Evolutionary conservation across 37 sponge, comb jelly and placozoan genomes (phyloP).

Genomic region (Axinella damicornis): DNA sequence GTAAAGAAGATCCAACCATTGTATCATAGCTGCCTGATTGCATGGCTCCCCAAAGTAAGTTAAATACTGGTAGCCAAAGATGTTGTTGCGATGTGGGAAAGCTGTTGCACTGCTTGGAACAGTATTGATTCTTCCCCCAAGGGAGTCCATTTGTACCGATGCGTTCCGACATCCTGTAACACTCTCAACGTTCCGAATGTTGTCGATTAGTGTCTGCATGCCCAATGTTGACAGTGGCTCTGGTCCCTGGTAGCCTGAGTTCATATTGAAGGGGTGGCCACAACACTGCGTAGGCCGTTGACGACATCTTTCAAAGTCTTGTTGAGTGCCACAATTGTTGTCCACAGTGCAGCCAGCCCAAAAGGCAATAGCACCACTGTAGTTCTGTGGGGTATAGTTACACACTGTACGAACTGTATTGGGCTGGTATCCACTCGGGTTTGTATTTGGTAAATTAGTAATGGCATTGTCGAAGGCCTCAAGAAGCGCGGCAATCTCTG

Average conservation of each 20-base stretch:
- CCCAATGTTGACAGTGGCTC: neutral
- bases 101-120: neutral
- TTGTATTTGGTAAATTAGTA: neutral
- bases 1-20: neutral
- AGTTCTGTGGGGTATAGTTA: neutral
- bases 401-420: neutral
- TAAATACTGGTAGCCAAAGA: slow-evolving; percentile 2
- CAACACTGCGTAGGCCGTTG: neutral
- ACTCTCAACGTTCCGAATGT: neutral
- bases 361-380: neutral
- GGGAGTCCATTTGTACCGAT: slow-evolving; percentile 6
- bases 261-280: slow-evolving; percentile 6
- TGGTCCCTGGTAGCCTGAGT: slow-evolving; percentile 9
- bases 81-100: neutral
- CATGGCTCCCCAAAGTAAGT: neutral
- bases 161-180: neutral
- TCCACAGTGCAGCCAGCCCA: neutral
- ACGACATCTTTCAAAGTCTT: neutral
- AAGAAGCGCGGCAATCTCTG: neutral
- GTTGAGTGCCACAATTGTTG: neutral
- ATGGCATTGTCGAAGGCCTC: neutral
- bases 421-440: neutral
- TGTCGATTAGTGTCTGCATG: neutral
- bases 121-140: neutral
- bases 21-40: neutral